A percentile compares a stretch with the other conserved stretches of the same genome.
Conservation (phyloP, 2,113 vertebrate species). For the Amia ocellicauda region DNA sequence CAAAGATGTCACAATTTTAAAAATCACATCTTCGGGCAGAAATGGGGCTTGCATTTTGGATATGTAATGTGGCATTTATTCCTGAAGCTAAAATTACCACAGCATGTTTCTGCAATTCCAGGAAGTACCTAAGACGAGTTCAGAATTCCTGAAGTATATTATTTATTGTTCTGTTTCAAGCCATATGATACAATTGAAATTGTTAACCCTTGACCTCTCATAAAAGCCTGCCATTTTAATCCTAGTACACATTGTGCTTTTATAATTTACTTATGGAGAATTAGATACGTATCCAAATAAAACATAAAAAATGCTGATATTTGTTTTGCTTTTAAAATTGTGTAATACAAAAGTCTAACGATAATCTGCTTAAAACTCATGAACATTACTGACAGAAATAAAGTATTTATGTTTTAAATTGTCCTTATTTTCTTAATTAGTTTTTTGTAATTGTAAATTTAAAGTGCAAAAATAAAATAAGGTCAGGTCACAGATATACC, state of each 20-base stretch:
- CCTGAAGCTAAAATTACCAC: slow-evolving; percentile 73
- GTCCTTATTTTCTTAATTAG: too few species aligned
- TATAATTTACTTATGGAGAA: slow-evolving; percentile 4
- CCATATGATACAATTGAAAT: slow-evolving; percentile 52
- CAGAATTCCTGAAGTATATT: slow-evolving; percentile 61
- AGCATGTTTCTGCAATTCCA: slow-evolving; percentile 74
- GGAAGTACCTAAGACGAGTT: slow-evolving; percentile 67
- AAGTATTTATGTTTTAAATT: too few species aligned
- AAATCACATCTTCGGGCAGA: neutral
- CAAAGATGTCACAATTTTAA: neutral
- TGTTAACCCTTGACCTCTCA: neutral
- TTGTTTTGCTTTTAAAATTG: too few species aligned
- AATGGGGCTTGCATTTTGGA: slow-evolving; percentile 54
- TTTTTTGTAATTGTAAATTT: too few species aligned
- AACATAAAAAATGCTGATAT: too few species aligned
- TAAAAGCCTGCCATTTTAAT: neutral
- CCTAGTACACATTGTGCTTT: neutral
- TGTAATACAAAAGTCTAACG: too few species aligned
- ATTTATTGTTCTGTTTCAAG: slow-evolving; percentile 63
- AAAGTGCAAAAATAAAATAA: too few species aligned
- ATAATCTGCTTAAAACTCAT: too few species aligned
- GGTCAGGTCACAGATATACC: too few species aligned
- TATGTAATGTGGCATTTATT: slow-evolving; percentile 72
- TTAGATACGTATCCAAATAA: neutral
- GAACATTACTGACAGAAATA: too few species aligned